Base-by-base conservation (phyloP, 2,113 vertebrate species). In the Coregonus clupeaformis region DNA sequence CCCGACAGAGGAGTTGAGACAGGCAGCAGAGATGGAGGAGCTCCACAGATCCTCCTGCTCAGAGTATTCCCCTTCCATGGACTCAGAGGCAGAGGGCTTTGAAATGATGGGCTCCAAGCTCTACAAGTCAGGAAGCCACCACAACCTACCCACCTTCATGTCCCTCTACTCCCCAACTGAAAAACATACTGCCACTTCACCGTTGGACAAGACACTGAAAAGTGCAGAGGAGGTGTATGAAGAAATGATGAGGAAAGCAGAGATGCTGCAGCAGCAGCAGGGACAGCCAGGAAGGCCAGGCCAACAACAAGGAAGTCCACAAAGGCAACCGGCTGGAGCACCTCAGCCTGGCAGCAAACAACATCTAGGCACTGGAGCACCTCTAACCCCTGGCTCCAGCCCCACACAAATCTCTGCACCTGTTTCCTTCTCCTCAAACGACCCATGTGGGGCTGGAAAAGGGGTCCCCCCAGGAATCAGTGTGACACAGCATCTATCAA, bases 211-310 rank as follows among this genome's bases (percentile, higher is more conserved):
- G 86, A 96, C 96, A 65, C 89, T 99, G 70, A 99, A 98, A 91
- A 99, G 98, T 0, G 97, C 98, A 0, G 98, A 99, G 84, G 98
- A 99, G 82, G 98, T 97, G 65, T 99, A 99, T 0, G 98, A 99
- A 85, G 98, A 99, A 82, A 97, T 99, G 96, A 99, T 99, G 98
- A 94, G 94, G 74, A 99, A 98, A 85, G 97, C 98, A 1, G 96
- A 99, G 89, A 91, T 98, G 81, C 94, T 98, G 86, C 97, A 99
- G 86, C 95, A 93, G 82, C 94, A 95, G 69, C 94, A 94, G 69
- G 84, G 85, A n/a, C 92, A 92, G 72, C 91, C 79, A 6, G 72
- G 84, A 0, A 93, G 85, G 72, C 79, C 79, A 14, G 90, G 85
- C 0, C 80, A 91, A 68, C 85, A 90, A 91, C 27, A 69, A 60